phyloP scores from a whole-genome alignment of 2,113 vertebrate genomes.

The Misgurnus mizolepis region DNA sequence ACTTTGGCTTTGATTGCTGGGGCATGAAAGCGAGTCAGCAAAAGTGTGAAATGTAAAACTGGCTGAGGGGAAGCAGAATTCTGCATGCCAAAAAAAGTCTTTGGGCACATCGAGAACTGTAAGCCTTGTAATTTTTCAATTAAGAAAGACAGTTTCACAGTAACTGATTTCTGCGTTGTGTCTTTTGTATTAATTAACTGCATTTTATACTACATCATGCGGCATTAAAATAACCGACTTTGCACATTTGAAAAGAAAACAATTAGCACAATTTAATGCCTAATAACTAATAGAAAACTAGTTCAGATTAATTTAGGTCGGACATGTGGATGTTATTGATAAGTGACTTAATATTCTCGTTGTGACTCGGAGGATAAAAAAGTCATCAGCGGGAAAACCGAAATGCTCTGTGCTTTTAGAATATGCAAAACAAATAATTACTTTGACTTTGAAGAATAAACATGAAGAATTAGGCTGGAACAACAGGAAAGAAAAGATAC shows the following conservation, averaged over 20 bases:
- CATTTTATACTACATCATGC: background rate
- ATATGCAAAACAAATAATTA: slow-evolving; percentile 28
- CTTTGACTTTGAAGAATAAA: slow-evolving; percentile 29
- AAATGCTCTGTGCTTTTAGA: background rate
- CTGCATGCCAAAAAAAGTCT: slow-evolving; percentile 32
- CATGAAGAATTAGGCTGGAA: slow-evolving; percentile 11
- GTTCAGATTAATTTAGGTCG: background rate
- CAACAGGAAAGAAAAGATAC: background rate
- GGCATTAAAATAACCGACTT: background rate
- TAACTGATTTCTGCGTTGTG: slow-evolving; percentile 3
- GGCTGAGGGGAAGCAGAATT: slow-evolving; percentile 9
- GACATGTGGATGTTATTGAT: background rate
- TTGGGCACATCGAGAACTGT: background rate
- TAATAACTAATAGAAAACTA: background rate
- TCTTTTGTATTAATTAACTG: background rate
- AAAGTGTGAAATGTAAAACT: slow-evolving; percentile 43
- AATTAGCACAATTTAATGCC: background rate
- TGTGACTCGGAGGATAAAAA: background rate
- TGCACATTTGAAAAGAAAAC: background rate
- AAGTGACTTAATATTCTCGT: background rate
- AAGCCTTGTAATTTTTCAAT: slow-evolving; percentile 8
- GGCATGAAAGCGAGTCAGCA: slow-evolving; percentile 42
- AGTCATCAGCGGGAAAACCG: background rate
- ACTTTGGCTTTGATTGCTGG: slow-evolving; percentile 50
- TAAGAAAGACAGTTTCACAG: background rate